These are phyloP conservation scores for Hassar affinis DNA, from an alignment of 2,113 vertebrate genomes.

Conservation along the genomic window DNA sequence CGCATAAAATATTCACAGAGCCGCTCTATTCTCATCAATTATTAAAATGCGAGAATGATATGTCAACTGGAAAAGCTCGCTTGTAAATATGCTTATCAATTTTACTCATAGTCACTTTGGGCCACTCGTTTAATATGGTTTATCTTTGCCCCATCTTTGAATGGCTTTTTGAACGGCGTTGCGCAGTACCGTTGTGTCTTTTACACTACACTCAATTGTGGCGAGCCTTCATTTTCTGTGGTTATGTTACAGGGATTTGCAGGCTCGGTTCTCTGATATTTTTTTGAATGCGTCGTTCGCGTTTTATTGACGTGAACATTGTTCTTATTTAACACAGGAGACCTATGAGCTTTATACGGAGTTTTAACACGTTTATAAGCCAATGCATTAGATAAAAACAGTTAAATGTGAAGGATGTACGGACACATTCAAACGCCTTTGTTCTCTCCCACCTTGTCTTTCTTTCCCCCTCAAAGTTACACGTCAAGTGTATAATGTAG, in stretches of 20 bases:
- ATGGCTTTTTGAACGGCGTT: conserved; percentile 54
- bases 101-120: conserved; percentile 74
- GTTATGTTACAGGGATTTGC: conserved; percentile 2
- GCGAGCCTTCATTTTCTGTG: neutral
- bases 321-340: neutral
- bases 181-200: conserved; percentile 25
- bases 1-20: conserved; percentile 76
- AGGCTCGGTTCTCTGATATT: neutral
- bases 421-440: neutral
- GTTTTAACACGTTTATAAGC: neutral
- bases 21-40: conserved; percentile 71
- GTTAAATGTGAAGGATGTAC: neutral
- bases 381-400: neutral
- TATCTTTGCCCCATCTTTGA: conserved; percentile 67
- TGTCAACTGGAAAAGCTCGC: conserved; percentile 73
- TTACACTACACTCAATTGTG: neutral
- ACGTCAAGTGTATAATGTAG: neutral
- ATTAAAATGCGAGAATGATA: conserved; percentile 72
- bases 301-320: neutral
- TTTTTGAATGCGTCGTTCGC: neutral
- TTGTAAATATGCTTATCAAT: conserved; percentile 78
- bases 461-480: neutral
- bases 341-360: neutral
- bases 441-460: neutral
- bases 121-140: conserved; percentile 73